Evolutionary conservation across 2,797 vertebrate species (phyloP).

Genomic region (Argentina silus): DNA sequence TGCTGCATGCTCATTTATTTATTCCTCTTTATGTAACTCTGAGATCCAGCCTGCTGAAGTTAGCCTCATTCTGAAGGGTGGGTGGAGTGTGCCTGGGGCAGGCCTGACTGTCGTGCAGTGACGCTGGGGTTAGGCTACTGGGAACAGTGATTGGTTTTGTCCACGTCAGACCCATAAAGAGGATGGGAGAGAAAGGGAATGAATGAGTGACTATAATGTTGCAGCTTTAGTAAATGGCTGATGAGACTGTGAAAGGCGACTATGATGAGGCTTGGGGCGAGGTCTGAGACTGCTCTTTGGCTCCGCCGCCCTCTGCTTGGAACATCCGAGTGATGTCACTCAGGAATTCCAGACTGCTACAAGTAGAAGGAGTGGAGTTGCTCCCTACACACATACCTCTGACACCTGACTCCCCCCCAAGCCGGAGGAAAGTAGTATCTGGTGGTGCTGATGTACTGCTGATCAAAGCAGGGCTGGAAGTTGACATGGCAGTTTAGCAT

Average conservation of each 20-base stretch:
- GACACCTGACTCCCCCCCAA: conserved; percentile 34
- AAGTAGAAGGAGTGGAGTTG: conserved; percentile 29
- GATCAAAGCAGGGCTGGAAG: no score
- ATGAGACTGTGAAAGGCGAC: no score
- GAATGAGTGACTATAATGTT: background rate
- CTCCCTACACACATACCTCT: conserved; percentile 34
- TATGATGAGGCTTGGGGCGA: background rate
- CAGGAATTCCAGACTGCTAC: conserved; percentile 30
- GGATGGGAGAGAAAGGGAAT: conserved; percentile 25
- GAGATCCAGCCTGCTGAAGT: conserved; percentile 10
- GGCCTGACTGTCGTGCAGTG: background rate
- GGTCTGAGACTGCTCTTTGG: conserved; percentile 19
- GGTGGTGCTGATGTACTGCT: no score
- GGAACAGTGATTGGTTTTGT: background rate
- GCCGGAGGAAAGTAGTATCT: background rate
- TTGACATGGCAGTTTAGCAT: no score
- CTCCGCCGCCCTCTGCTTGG: conserved; percentile 28
- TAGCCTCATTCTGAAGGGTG: no score
- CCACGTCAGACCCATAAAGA: conserved; percentile 9
- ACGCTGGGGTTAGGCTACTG: background rate
- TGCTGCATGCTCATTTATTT: conserved; percentile 32
- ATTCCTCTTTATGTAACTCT: conserved; percentile 51
- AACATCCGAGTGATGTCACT: conserved; percentile 42
- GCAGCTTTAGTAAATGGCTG: background rate
- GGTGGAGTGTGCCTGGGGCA: no score